Conservation (phyloP, 2,888 invertebrate species). For the Parnassius mnemosyne region DNA sequence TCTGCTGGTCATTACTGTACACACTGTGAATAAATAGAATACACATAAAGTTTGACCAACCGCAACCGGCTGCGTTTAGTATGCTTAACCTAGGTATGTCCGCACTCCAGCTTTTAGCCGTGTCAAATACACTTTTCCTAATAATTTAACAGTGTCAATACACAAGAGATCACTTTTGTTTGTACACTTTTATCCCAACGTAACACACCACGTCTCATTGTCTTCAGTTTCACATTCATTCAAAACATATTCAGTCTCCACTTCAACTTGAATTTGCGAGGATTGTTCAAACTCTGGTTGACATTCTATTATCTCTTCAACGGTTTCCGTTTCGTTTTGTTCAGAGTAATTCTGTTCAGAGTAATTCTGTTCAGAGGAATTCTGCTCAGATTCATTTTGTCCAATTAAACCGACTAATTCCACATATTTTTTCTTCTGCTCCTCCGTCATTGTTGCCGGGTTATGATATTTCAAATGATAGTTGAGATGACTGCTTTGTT, state of each 20-base stretch:
- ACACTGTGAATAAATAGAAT: too few species aligned
- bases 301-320: not conserved
- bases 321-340: too few species aligned
- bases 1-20: too few species aligned
- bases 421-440: constrained; percentile 49
- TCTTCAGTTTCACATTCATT: constrained; percentile 4
- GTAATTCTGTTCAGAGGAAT: too few species aligned
- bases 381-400: not conserved
- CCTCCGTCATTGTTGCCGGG: constrained; percentile 48
- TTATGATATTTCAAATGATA: constrained; percentile 67
- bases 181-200: not conserved
- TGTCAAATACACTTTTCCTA: too few species aligned
- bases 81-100: too few species aligned
- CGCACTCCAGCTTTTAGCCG: too few species aligned
- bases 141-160: not conserved
- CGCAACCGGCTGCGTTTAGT: too few species aligned
- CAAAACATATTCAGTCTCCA: constrained; percentile 22
- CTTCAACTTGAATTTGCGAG: not conserved
- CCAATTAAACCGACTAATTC: constrained; percentile 39
- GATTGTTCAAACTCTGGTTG: constrained; percentile 2
- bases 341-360: too few species aligned
- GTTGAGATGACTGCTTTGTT: constrained; percentile 68
- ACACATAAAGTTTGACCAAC: too few species aligned
- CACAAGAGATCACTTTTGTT: not conserved
- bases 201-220: constrained; percentile 7